Conservation (phyloP, 2,113 vertebrate species). For the Aegotheles bennettii region DNA sequence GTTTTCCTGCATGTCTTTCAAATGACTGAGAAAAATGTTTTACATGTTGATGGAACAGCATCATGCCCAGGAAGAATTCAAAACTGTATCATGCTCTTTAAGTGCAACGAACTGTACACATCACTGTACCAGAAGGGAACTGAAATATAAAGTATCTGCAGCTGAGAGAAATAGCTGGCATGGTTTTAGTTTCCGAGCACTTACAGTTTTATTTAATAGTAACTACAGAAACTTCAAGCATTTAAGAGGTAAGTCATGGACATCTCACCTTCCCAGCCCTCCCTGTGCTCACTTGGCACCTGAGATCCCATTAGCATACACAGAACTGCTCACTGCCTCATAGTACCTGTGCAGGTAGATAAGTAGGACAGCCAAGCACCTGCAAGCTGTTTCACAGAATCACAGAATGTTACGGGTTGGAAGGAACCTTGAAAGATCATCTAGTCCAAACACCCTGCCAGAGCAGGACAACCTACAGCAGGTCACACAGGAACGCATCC, state of each 20-base stretch:
- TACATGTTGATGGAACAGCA: neutral
- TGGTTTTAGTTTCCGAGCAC: neutral
- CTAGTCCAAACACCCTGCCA: too few relatives aligned
- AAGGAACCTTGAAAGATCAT: too few relatives aligned
- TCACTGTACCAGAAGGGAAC: neutral
- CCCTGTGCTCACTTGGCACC: neutral
- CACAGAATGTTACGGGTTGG: too few relatives aligned
- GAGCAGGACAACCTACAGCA: too few relatives aligned
- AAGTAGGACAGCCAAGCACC: neutral
- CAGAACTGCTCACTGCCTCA: neutral
- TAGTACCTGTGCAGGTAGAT: neutral
- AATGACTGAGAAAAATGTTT: neutral
- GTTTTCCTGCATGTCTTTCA: neutral
- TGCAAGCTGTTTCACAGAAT: neutral
- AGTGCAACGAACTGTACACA: neutral
- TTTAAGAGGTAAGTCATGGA: neutral
- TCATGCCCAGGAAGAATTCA: neutral
- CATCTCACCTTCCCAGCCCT: neutral
- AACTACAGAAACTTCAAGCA: neutral
- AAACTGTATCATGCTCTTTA: neutral
- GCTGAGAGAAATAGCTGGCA: neutral
- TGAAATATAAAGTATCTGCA: neutral
- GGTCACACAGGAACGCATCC: too few relatives aligned
- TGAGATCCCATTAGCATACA: neutral
- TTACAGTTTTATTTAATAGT: neutral